Base-by-base conservation (phyloP, 2,888 invertebrate species). In the Napeogenes inachia region DNA sequence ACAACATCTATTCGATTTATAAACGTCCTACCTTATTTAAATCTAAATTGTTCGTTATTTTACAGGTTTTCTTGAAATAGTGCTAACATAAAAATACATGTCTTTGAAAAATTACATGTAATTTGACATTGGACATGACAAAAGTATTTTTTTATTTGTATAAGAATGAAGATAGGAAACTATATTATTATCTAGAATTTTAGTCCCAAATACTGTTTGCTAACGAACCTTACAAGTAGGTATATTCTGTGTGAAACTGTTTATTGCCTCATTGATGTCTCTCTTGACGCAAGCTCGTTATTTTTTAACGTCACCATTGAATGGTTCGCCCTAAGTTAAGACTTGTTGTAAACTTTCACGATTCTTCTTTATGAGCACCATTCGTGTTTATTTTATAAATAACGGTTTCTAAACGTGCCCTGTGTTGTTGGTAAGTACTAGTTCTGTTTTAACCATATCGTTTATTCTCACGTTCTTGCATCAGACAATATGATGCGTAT, bases 221-320 rank as follows among this genome's bases (percentile, higher is more conserved):
- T 8, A 38, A 38, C 3, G 38, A 38, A 38, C 38, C 8, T 38
- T 1, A 3, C 3, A 38, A 38, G 38, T 38, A 21, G 21, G 38
- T 38, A 38, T 38, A 21, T 21, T 21, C 21, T 8, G 38, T 38
- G 8, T 4, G 8, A 8, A 38, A 38, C 84, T 84, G 85, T 87
- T 89, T 85, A 89, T 81, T 77, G 78, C 85, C 85, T 88, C 88
- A 86, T 89, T 87, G 87, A 86, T 87, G 87, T 88, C 87, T 82
- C 88, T 85, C 83, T 88, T 83, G 87, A 87, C 87, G 89, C 85
- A 85, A 84, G 87, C 80, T 87, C 87, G 87, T 89, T 87, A 89
- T 84, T 80, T 85, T 87, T 89, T 89, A 88, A 89, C 84, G 86
- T 80, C 79, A 75, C 85, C 83, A 87, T 89, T 85, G 87, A 87